Conservation (phyloP, 2,888 invertebrate species). For the Aphodius granarius region DNA sequence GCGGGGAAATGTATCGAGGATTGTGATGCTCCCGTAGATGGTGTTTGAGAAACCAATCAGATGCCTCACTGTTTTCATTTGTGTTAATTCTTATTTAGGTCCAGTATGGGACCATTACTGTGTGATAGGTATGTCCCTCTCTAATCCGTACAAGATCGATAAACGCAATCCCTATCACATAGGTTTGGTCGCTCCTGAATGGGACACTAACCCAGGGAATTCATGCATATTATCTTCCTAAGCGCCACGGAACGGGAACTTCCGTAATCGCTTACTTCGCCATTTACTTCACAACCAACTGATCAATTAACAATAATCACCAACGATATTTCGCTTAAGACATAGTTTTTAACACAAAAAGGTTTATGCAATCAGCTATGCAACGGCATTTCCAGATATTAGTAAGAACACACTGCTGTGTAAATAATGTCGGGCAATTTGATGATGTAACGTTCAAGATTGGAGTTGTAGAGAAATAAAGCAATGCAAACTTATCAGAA, state of each 20-base stretch:
- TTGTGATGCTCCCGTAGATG: conserved; percentile 22
- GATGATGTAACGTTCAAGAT: not conserved
- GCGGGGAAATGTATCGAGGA: conserved; percentile 19
- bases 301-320: not conserved
- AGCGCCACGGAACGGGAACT: not conserved
- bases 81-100: conserved; percentile 23
- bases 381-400: no score
- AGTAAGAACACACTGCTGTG: no score
- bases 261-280: not conserved
- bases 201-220: not conserved
- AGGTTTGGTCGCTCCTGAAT: conserved; percentile 8
- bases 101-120: conserved; percentile 10
- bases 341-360: not conserved
- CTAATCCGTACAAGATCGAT: conserved; percentile 23
- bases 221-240: not conserved
- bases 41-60: conserved; percentile 26
- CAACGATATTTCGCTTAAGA: not conserved
- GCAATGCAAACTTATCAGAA: not conserved
- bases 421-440: not conserved
- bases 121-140: conserved; percentile 18
- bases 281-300: conserved; percentile 1
- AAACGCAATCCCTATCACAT: conserved; percentile 22
- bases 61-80: conserved; percentile 24
- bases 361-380: no score
- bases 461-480: not conserved